A percentile compares a stretch with the other conserved stretches of the same genome.
Evolutionary conservation across 2,888 invertebrate species (phyloP).

Genomic region (Andrena fulva): DNA sequence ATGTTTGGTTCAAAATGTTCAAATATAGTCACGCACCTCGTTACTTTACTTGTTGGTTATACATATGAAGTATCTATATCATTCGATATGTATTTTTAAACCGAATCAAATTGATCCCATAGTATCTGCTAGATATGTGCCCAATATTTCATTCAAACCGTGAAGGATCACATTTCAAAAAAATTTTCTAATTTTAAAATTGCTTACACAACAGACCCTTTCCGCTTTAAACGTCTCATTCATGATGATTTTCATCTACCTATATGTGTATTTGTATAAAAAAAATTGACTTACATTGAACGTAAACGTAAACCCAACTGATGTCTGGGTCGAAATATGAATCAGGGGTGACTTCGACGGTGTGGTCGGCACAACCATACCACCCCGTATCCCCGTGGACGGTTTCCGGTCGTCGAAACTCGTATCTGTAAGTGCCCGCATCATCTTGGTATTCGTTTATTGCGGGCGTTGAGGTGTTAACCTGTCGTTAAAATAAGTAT

Average conservation of each 20-base stretch:
- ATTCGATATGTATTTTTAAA: too few species aligned
- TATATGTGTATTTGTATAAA: not conserved
- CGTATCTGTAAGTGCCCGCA: conserved; percentile 34
- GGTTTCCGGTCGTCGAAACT: conserved; percentile 67
- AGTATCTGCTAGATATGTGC: too few species aligned
- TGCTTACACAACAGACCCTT: too few species aligned
- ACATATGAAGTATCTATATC: too few species aligned
- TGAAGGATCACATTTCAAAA: too few species aligned
- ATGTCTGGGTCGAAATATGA: conserved; percentile 60
- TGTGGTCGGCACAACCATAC: conserved; percentile 78
- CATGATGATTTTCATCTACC: not conserved
- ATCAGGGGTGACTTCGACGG: conserved; percentile 50
- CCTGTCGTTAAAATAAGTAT: conserved; percentile 43
- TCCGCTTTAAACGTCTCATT: not conserved
- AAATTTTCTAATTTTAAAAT: too few species aligned
- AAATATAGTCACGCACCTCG: too few species aligned
- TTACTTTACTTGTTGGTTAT: too few species aligned
- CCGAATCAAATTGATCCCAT: too few species aligned
- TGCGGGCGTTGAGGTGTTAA: conserved; percentile 56
- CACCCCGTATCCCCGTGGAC: conserved; percentile 79
- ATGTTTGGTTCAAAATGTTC: too few species aligned
- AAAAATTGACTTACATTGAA: conserved; percentile 75
- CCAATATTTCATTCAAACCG: too few species aligned
- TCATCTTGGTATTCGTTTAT: conserved; percentile 11
- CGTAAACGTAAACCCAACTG: conserved; percentile 80